phyloP scores from a whole-genome alignment of 2,797 vertebrate species.

The Notolabrus celidotus region DNA sequence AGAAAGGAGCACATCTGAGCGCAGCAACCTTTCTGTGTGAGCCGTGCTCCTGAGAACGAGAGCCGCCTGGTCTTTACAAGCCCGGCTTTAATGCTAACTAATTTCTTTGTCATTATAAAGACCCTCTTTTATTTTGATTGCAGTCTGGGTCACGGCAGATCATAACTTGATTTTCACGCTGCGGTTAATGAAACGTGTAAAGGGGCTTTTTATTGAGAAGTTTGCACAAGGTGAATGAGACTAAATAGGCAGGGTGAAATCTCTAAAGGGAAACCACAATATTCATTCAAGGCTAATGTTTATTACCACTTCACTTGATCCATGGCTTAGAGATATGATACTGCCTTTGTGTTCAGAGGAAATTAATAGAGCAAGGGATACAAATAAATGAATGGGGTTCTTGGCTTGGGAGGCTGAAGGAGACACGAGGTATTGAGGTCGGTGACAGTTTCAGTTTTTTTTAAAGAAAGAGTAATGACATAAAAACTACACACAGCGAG shows the following conservation, averaged over 20 bases:
- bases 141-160: slow-evolving; percentile 71
- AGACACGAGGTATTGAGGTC: slow-evolving; percentile 44
- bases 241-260: slow-evolving; percentile 66
- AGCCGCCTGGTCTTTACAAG: slow-evolving; percentile 75
- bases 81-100: slow-evolving; percentile 74
- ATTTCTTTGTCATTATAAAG: slow-evolving; percentile 78
- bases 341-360: slow-evolving; percentile 65
- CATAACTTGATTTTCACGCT: slow-evolving; percentile 71
- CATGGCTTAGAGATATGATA: slow-evolving; percentile 70
- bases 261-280: slow-evolving; percentile 57
- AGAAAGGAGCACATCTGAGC: slow-evolving; percentile 40
- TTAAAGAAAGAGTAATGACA: slow-evolving; percentile 24
- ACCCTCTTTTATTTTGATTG: slow-evolving; percentile 78
- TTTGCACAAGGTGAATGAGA: slow-evolving; percentile 79
- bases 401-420: slow-evolving; percentile 46
- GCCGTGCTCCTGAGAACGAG: slow-evolving; percentile 23
- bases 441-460: slow-evolving; percentile 38
- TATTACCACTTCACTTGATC: slow-evolving; percentile 77
- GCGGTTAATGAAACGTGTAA: slow-evolving; percentile 77
- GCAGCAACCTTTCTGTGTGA: slow-evolving; percentile 38
- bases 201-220: slow-evolving; percentile 76
- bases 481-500: slow-evolving; percentile 22
- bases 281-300: slow-evolving; percentile 76
- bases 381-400: slow-evolving; percentile 67
- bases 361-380: slow-evolving; percentile 76